phyloP scores from a whole-genome alignment of 1,140 invertebrate species.

The Oppia nitens region DNA sequence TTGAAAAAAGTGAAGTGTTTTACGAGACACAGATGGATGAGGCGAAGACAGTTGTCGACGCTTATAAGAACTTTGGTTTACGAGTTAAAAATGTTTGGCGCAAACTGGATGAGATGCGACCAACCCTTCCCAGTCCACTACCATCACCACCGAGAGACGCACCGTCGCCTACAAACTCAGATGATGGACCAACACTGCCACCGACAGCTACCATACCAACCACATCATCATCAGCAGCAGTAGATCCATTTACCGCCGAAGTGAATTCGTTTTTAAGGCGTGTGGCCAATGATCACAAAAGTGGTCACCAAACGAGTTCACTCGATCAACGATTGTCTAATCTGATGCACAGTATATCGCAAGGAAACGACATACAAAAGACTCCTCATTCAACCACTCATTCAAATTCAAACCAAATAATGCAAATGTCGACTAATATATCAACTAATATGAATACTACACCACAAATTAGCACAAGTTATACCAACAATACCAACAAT shows the following conservation, averaged over 20 bases:
- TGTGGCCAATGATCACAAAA: neutral
- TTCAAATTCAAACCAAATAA: neutral
- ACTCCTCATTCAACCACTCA: constrained; percentile 4
- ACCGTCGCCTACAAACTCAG: constrained; percentile 41
- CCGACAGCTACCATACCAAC: too few species aligned
- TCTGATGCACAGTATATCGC: constrained; percentile 21
- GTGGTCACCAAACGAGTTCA: constrained; percentile 15
- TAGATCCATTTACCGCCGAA: constrained; percentile 12
- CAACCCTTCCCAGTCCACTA: constrained; percentile 34
- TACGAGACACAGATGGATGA: constrained; percentile 74
- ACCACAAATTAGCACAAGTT: constrained; percentile 7
- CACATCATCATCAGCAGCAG: too few species aligned
- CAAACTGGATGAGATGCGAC: constrained; percentile 57
- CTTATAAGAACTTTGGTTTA: constrained; percentile 75
- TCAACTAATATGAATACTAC: neutral
- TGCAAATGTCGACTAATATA: neutral
- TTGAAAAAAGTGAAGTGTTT: constrained; percentile 63
- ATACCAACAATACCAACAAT: neutral
- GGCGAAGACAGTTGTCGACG: constrained; percentile 82
- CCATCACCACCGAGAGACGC: constrained; percentile 37
- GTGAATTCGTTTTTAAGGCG: neutral
- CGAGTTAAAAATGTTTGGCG: constrained; percentile 65
- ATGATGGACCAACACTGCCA: constrained; percentile 19
- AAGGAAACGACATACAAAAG: constrained; percentile 12
- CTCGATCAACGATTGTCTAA: constrained; percentile 21